Evolutionary conservation across 2,888 invertebrate species (phyloP), one percentile per base, ranked within the genome.

Genomic region (Megastigmus dorsalis): DNA sequence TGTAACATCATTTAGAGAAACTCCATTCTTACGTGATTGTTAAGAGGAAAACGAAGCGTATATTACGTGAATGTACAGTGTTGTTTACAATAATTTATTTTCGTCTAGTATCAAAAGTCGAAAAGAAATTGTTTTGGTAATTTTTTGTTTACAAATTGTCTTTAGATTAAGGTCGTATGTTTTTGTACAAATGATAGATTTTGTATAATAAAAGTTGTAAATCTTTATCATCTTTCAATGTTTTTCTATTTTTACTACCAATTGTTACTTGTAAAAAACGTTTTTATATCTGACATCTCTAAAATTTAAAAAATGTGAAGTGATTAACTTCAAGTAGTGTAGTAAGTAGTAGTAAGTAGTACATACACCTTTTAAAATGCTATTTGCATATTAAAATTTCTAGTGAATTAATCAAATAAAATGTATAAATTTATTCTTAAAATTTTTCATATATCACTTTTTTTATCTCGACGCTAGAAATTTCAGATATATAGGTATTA

Each of bases 171-270:
- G 43, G 41, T 41, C 6, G 48, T 62, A 82, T 74, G 70, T 78
- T 83, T 84, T 84, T 84, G 83, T 84, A 84, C 82, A 83, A 82
- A 82, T 74, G 43, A 80, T 76, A 76, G 68, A 80, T 62, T 77
- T 82, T 80, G 59, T 66, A 66, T 28, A 70, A 74, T 74, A 74
- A 74, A 67, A 74, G 62, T 67, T 62, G 9, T 9, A 55, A 62
- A 18, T 33, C 38, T 60, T 74, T 62, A 23, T 57, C 20, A 41
- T 28, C 18, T 57, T 55, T 66, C 15, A 59, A 52, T 55, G n/a
- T 55, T 15, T 55, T 45, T 18, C 26, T 33, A 9, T 59, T 10
- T 4, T 57, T 57, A 23, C 20, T 59, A 30, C 30, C 10, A 33
- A 59, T 33, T 41, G 5, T 36, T 57, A 15, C 45, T 10, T 43